Conservation (phyloP, 2,113 vertebrate species). For the Butorides virescens region DNA sequence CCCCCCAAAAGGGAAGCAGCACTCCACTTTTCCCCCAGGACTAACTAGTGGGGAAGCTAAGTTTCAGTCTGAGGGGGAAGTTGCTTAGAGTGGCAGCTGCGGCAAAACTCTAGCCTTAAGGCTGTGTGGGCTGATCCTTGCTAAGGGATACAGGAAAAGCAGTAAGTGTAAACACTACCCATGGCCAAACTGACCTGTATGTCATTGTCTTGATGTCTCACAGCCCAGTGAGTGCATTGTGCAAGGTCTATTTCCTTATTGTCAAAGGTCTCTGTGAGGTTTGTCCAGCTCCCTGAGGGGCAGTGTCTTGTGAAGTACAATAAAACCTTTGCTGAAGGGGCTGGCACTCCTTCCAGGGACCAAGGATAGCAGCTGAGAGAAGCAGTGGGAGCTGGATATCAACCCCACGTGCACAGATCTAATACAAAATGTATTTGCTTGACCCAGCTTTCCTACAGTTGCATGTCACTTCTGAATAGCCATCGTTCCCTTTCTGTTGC, state of each 20-base stretch:
- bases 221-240: not conserved
- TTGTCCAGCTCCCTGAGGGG: not conserved
- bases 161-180: not conserved
- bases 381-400: not conserved
- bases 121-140: not conserved
- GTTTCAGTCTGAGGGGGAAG: not conserved
- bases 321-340: not conserved
- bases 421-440: not conserved
- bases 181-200: not conserved
- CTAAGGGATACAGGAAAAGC: not conserved
- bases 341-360: not conserved
- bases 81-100: not conserved
- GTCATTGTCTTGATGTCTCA: not conserved
- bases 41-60: not conserved
- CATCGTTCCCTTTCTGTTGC: not conserved
- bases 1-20: not conserved
- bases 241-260: not conserved
- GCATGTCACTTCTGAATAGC: not conserved
- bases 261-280: not conserved
- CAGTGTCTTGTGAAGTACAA: not conserved
- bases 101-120: not conserved
- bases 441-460: rapidly evolving
- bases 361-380: rapidly evolving
- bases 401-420: not conserved
- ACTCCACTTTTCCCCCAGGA: not conserved